A percentile compares a stretch with the other conserved stretches of the same genome.
Conservation (phyloP, 2,797 vertebrate genomes). For the Remorina albescens region DNA sequence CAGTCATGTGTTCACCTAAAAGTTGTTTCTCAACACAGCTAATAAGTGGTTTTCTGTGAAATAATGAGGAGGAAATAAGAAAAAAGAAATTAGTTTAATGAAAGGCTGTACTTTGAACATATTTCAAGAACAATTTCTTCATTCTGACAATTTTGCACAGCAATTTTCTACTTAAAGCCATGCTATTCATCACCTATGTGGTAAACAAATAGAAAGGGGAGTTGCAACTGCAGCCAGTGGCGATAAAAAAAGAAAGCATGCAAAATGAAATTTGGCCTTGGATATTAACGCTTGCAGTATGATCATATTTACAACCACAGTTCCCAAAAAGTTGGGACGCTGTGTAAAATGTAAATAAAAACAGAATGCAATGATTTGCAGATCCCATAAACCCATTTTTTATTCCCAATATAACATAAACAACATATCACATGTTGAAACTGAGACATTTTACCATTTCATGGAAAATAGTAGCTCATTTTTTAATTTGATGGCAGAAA, state of each 20-base stretch:
- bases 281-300: not conserved
- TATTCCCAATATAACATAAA: no score
- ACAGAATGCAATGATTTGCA: no score
- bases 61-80: constrained; percentile 55
- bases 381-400: no score
- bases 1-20: constrained; percentile 97
- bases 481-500: no score
- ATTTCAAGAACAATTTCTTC: constrained; percentile 1
- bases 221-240: not conserved
- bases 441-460: no score
- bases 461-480: no score
- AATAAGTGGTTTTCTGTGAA: constrained; percentile 94
- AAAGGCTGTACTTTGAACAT: not conserved
- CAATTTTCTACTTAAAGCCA: not conserved
- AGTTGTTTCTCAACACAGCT: constrained; percentile 98
- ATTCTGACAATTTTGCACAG: not conserved
- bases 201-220: not conserved
- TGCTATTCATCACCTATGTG: not conserved
- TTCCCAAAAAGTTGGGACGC: no score
- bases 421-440: no score
- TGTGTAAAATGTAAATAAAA: no score
- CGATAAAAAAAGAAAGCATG: not conserved
- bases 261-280: not conserved
- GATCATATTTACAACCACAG: not conserved
- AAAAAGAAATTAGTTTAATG: constrained; percentile 11